A percentile compares a stretch with the other conserved stretches of the same genome.
Evolutionary conservation across 2,113 vertebrate genomes (phyloP).

Genomic region (Hippocampus barbouri): DNA sequence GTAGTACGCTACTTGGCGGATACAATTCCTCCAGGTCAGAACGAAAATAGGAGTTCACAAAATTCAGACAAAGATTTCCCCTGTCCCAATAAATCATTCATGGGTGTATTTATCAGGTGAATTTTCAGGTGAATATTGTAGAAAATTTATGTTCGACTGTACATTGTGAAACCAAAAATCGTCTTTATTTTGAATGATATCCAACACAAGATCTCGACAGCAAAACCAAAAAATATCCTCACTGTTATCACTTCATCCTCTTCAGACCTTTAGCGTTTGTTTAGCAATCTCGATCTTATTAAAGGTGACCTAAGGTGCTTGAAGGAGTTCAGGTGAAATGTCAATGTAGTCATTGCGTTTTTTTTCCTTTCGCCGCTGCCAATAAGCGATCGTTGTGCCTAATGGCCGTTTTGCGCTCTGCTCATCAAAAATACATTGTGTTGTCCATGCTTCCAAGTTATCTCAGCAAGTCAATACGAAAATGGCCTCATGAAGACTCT

Average conservation of each 20-base stretch:
- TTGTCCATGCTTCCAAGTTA: conserved; percentile 1
- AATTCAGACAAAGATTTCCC: too few relatives aligned
- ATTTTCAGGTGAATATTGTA: too few relatives aligned
- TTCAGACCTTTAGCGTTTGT: background rate
- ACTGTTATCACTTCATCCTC: background rate
- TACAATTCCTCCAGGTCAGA: too few relatives aligned
- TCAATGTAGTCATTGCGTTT: background rate
- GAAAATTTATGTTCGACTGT: too few relatives aligned
- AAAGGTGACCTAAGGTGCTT: background rate
- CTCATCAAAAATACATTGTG: conserved; percentile 8
- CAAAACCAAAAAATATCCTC: background rate
- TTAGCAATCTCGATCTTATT: background rate
- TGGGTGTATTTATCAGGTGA: too few relatives aligned
- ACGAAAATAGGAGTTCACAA: too few relatives aligned
- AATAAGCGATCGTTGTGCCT: background rate
- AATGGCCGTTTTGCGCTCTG: background rate
- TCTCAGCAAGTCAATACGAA: conserved; percentile 2
- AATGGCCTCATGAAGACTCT: conserved; percentile 3
- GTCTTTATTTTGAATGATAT: background rate
- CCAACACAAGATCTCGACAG: background rate
- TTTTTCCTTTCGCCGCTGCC: background rate
- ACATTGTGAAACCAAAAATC: background rate
- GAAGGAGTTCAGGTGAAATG: background rate
- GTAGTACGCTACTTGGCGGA: too few relatives aligned
- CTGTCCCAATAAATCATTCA: too few relatives aligned